Evolutionary conservation across 2,888 invertebrate species (phyloP).

Genomic region (Lobophora halterata): DNA sequence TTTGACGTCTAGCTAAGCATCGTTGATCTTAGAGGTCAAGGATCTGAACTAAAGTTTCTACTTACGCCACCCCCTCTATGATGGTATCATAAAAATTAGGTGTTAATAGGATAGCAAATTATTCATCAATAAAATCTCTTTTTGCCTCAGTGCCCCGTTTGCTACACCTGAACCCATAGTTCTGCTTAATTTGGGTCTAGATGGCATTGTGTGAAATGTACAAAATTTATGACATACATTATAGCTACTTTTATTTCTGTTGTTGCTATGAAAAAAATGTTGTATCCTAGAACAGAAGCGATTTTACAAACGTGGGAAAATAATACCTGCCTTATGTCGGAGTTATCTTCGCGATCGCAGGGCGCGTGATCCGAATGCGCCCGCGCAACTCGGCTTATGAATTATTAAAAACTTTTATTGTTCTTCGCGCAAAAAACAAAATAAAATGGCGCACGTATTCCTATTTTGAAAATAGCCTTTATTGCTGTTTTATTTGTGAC

Average conservation of each 20-base stretch:
- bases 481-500: slow-evolving; percentile 64
- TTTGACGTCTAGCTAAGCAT: too few relatives aligned
- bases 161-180: too few relatives aligned
- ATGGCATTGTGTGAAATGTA: too few relatives aligned
- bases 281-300: slow-evolving; percentile 52
- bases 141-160: too few relatives aligned
- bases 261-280: slow-evolving; percentile 16
- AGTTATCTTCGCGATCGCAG: slow-evolving; percentile 58
- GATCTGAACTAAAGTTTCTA: too few relatives aligned
- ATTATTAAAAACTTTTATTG: slow-evolving; percentile 77
- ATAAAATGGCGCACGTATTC: slow-evolving; percentile 55
- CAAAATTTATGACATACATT: too few relatives aligned
- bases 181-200: too few relatives aligned
- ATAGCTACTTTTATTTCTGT: not conserved
- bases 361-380: slow-evolving; percentile 68
- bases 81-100: too few relatives aligned
- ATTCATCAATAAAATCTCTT: not conserved
- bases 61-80: too few relatives aligned
- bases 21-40: too few relatives aligned
- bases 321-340: slow-evolving; percentile 54
- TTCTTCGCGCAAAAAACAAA: slow-evolving; percentile 62
- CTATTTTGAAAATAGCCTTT: slow-evolving; percentile 75
- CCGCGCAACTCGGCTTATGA: slow-evolving; percentile 60
- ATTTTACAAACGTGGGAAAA: slow-evolving; percentile 74
- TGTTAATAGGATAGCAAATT: too few relatives aligned